Evolutionary conservation across 1,140 invertebrate species (phyloP).

Genomic region (Caenorhabditis tropicalis): DNA sequence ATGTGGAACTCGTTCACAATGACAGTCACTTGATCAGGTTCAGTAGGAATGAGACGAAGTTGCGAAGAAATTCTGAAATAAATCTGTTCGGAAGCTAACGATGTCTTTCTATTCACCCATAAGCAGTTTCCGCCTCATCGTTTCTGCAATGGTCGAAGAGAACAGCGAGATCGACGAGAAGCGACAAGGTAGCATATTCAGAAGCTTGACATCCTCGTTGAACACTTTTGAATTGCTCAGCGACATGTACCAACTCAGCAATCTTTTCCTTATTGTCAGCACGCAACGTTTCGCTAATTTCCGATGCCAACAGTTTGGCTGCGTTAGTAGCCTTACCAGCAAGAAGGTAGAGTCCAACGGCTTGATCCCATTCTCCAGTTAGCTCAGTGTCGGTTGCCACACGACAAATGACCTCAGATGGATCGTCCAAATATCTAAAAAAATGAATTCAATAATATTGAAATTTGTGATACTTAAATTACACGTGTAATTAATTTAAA

Average conservation of each 20-base stretch:
- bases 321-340: conserved; percentile 24
- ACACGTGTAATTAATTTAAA: not conserved
- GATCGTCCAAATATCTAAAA: conserved; percentile 49
- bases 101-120: no score
- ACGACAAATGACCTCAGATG: conserved; percentile 32
- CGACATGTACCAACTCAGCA: not conserved
- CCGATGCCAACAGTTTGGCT: conserved; percentile 2
- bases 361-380: conserved; percentile 36
- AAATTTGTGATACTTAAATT: no score
- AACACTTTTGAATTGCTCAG: conserved; percentile 18
- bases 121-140: not conserved
- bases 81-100: no score
- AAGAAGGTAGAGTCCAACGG: conserved; percentile 46
- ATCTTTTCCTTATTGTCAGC: conserved; percentile 8
- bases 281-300: conserved; percentile 26
- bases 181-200: conserved; percentile 1
- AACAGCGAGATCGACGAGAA: not conserved
- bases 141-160: conserved; percentile 20
- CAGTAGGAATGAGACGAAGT: conserved; percentile 15
- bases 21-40: not conserved
- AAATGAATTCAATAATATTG: not conserved
- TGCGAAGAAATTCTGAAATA: not conserved
- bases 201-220: conserved; percentile 10
- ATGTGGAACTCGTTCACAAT: conserved; percentile 47
- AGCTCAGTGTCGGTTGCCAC: conserved; percentile 46